These are phyloP conservation scores for Atta cephalotes DNA, from an alignment of 1,140 invertebrate species.

Conservation along the genomic window DNA sequence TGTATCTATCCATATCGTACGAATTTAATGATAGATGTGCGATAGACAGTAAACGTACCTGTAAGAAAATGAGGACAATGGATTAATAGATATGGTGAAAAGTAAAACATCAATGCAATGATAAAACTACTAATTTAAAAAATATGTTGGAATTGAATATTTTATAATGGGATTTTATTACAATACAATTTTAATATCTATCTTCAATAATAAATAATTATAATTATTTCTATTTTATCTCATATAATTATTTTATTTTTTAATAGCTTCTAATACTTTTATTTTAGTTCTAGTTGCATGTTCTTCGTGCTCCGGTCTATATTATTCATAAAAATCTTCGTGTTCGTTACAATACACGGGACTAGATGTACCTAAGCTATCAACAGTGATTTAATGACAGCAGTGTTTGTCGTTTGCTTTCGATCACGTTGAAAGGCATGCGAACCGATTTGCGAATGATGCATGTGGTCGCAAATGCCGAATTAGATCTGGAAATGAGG, in stretches of 20 bases:
- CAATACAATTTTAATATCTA: no score
- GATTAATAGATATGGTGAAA: neutral
- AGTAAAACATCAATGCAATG: neutral
- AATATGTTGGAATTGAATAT: neutral
- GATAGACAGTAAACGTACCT: neutral
- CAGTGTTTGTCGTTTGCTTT: constrained; percentile 60
- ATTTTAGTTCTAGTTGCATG: neutral
- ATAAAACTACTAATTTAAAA: neutral
- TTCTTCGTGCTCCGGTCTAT: neutral
- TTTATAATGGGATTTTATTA: neutral
- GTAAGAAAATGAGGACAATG: neutral
- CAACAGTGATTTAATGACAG: constrained; percentile 56
- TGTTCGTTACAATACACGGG: neutral
- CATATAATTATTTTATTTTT: neutral
- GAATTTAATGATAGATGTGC: constrained; percentile 13
- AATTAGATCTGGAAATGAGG: constrained; percentile 64
- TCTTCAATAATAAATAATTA: no score
- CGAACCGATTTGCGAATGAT: constrained; percentile 58
- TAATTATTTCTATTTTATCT: no score
- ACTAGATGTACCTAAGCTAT: constrained; percentile 26
- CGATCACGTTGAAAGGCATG: constrained; percentile 56
- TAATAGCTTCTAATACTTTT: neutral
- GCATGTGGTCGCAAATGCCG: constrained; percentile 59
- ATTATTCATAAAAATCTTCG: neutral
- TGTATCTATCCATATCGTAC: no score